phyloP scores from a whole-genome alignment of 2,113 vertebrate genomes.

The Miniopterus natalensis region DNA sequence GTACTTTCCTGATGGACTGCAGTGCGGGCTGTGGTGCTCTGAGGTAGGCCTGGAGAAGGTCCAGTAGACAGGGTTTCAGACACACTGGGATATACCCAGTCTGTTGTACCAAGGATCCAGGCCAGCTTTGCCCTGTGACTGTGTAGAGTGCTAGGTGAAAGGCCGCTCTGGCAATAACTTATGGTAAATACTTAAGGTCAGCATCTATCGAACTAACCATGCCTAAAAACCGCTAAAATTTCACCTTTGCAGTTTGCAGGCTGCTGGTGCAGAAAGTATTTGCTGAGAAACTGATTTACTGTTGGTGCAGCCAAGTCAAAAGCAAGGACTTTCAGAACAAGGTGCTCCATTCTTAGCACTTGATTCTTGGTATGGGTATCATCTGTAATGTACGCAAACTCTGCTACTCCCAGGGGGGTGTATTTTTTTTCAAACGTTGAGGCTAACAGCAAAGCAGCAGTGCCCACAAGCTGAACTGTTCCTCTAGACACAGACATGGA shows the following conservation, averaged over 20 bases:
- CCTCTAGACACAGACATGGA: constrained; percentile 98
- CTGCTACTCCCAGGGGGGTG: constrained; percentile 98
- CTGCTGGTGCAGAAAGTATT: constrained; percentile 92
- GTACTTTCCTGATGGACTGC: constrained; percentile 97
- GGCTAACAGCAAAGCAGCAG: constrained; percentile 97
- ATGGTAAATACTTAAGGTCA: constrained; percentile 95
- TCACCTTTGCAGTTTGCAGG: constrained; percentile 90
- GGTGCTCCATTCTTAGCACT: constrained; percentile 98
- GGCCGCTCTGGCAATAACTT: constrained; percentile 93
- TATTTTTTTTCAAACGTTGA: constrained; percentile 98
- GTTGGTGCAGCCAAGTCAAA: constrained; percentile 98
- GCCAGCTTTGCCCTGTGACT: constrained; percentile 92
- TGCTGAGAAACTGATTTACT: constrained; percentile 96
- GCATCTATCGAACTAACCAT: constrained; percentile 94
- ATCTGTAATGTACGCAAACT: constrained; percentile 99
- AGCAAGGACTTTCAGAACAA: constrained; percentile 97
- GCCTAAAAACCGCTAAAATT: constrained; percentile 95
- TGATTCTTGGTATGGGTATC: constrained; percentile 99
- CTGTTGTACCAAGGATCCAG: constrained; percentile 89
- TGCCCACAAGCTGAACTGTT: constrained; percentile 98
- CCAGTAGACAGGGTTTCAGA: constrained; percentile 94
- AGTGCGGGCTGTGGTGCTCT: constrained; percentile 93
- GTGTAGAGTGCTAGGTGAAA: constrained; percentile 92
- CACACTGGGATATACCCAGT: constrained; percentile 93
- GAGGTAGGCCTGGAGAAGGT: constrained; percentile 95